Base-by-base conservation (phyloP, 2,888 invertebrate genomes). In the Archips crataeganus region DNA sequence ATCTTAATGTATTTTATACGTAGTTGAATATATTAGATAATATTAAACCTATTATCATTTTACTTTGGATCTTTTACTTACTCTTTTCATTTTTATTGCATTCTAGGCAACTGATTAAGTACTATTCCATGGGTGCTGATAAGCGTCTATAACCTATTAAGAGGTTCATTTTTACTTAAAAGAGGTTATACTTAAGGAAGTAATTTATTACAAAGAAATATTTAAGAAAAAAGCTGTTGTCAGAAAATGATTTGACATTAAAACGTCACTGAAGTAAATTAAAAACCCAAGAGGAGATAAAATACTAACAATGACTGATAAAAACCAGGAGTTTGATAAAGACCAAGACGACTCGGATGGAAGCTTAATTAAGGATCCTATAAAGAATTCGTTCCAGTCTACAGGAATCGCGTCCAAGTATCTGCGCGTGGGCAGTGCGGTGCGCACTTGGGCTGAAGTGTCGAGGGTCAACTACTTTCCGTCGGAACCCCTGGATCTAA, bases 401-500 rank as follows among this genome's bases (percentile, higher is more conserved):
- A 23, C 42, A 57, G 57, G 3, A 32, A 4, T 11, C 3, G 32
- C 57, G 6, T 32, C 32, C n/a, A 60, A 60, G 81, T 80, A 2
- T 10, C 54, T 88, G 2, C 79, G 81, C 3, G 77, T 87, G 2
- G 84, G 85, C 60, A 87, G 84, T 72, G 75, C 87, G 2, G 74
- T 87, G 3, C 78, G 79, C 45, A 81, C 82, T 0, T 88, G 87
- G 87, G 79, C 82, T 51, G 87, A 90, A 10, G 77, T 85, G 0
- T 91, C 91, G n/a, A 87, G 76, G 75, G 84, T 91, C 68, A 91
- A 91, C 77, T 90, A 82, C 72, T 63, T 87, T 49, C 81, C 87
- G 0, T 72, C 78, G 3, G 81, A 79, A 34, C 77, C 81, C 0
- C 74, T 85, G 9, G 82, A 84, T 2, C 62, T 81, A 11, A 67